These are phyloP conservation scores for Panopea generosa DNA, from an alignment of 2,888 invertebrate species.

Conservation along the genomic window DNA sequence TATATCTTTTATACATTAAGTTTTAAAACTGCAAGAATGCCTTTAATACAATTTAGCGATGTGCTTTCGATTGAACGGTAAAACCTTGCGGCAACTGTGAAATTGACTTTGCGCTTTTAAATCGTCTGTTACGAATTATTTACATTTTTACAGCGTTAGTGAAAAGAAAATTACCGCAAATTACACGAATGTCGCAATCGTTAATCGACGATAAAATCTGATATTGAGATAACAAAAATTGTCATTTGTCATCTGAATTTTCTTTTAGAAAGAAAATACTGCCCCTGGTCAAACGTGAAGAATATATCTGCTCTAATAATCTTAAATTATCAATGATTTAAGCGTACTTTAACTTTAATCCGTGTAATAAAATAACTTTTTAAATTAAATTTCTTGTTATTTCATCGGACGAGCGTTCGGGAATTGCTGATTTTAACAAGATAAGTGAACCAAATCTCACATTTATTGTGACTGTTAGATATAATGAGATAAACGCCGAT, in stretches of 20 bases:
- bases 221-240: slow-evolving; percentile 2
- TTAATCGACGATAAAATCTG: slow-evolving; percentile 41
- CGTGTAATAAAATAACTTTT: no score
- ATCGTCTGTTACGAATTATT: slow-evolving; percentile 30
- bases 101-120: neutral
- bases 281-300: no score
- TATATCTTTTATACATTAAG: slow-evolving; percentile 13
- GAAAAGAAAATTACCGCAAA: slow-evolving; percentile 27
- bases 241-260: slow-evolving; percentile 16
- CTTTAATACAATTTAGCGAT: no score
- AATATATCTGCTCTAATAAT: no score
- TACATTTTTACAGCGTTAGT: slow-evolving; percentile 31
- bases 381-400: slow-evolving; percentile 21
- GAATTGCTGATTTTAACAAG: slow-evolving; percentile 41
- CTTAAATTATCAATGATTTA: no score
- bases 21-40: no score
- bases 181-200: slow-evolving; percentile 23
- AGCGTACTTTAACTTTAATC: no score
- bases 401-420: slow-evolving; percentile 30
- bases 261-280: neutral
- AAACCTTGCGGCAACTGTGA: no score
- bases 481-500: slow-evolving; percentile 1
- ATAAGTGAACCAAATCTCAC: slow-evolving; percentile 26
- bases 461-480: slow-evolving; percentile 10
- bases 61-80: no score